Base-by-base conservation (phyloP, 2,888 invertebrate species). In the Dasypogon diadema region DNA sequence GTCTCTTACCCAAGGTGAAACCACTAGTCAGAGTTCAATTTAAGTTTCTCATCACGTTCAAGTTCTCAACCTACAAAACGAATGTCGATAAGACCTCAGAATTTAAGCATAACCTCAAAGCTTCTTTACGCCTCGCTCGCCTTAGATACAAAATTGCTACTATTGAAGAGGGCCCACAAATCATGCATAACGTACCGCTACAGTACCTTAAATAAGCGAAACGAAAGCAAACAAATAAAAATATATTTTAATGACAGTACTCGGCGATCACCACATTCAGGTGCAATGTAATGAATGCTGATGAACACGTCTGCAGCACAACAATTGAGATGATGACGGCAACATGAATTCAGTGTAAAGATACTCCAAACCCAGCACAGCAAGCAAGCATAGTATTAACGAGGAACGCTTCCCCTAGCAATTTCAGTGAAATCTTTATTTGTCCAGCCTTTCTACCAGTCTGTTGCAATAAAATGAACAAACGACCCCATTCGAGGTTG, bases 251-350 rank as follows among this genome's bases (percentile, higher is more conserved):
- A 42, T 42, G n/a, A n/a, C 2, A 42, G 42, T 12, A 42, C 42
- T 42, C 12, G 12, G n/a, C 42, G 42, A 2, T n/a, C n/a, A 12
- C 42, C n/a, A 12, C n/a, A 42, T n/a, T 42, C 42, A 42, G 18
- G 60, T 18, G 60, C 26, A 56, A 5, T 60, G 30, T 8, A 60
- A 42, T 42, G 48, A 22, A 24, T 65, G 46, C 48, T 14, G 21
- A 26, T 48, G 26, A 46, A 6, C 65, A 65, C 65, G 65, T 48
- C 26, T 22, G 2, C 14, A 14, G 48, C 65, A n/a, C 6, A 65
- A 16, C 65, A 65, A 65, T 65, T 65, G 65, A 65, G 24, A 65
- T 65, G 65, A 65, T 65, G 65, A 65, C 46, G 65, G 46, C 24
- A 65, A 8, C 24, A 14, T 65, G 65, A 22, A 65, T 18, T 12